These are phyloP conservation scores for Ferdinandea cuprea DNA, from an alignment of 2,888 invertebrate species.

Conservation along the genomic window DNA sequence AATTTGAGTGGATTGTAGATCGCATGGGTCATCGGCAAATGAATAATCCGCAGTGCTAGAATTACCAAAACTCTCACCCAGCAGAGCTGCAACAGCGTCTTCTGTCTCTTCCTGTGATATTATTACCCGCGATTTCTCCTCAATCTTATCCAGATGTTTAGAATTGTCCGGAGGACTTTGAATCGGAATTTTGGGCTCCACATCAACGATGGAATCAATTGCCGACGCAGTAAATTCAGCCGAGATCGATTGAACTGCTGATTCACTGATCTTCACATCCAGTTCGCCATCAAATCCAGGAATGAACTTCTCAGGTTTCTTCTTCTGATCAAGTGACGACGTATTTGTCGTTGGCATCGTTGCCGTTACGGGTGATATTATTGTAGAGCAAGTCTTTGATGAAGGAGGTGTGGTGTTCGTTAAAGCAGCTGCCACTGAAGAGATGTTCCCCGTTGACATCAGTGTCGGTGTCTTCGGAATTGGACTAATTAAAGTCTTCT, in stretches of 20 bases:
- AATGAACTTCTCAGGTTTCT: constrained; percentile 86
- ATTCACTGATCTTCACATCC: constrained; percentile 89
- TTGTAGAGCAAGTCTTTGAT: constrained; percentile 31
- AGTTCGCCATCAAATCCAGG: constrained; percentile 88
- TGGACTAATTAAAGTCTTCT: constrained; percentile 84
- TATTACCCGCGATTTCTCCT: constrained; percentile 91
- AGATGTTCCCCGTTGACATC: constrained; percentile 75
- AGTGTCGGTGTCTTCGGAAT: constrained; percentile 85
- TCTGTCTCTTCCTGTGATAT: constrained; percentile 97
- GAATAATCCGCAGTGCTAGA: constrained; percentile 83
- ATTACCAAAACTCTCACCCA: constrained; percentile 93
- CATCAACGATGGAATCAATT: constrained; percentile 81
- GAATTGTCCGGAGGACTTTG: constrained; percentile 82
- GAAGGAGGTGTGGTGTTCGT: constrained; percentile 63
- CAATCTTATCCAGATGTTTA: constrained; percentile 84
- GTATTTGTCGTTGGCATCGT: constrained; percentile 78
- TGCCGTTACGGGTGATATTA: not conserved
- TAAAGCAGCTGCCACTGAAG: constrained; percentile 67
- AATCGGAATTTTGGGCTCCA: constrained; percentile 81
- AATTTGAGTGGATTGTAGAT: constrained; percentile 80
- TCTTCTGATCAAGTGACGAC: constrained; percentile 78
- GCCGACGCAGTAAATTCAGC: constrained; percentile 83
- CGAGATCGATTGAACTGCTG: constrained; percentile 91
- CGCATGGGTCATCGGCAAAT: constrained; percentile 78
- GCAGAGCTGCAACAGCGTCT: constrained; percentile 93